A percentile compares a stretch with the other conserved stretches of the same genome.
Evolutionary conservation across 2,113 vertebrate genomes (phyloP).

Genomic region (Rostratula benghalensis): DNA sequence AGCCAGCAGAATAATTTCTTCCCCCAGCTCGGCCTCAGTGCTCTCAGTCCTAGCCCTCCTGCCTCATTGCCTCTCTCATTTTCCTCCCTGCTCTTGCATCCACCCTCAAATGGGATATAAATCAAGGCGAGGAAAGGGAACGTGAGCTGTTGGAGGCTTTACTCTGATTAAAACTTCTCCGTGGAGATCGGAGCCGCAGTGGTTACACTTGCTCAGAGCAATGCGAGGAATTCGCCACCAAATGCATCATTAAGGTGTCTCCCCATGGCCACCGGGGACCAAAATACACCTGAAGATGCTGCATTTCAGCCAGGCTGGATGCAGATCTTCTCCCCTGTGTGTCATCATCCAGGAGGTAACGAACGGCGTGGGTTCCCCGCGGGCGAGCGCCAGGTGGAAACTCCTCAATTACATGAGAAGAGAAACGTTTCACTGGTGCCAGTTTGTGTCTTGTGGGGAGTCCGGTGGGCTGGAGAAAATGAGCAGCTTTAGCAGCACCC

Average conservation of each 20-base stretch:
- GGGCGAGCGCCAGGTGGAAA: neutral
- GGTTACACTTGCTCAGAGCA: neutral
- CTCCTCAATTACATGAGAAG: neutral
- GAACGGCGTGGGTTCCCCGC: neutral
- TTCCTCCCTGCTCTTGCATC: neutral
- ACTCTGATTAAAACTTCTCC: neutral
- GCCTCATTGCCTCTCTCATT: neutral
- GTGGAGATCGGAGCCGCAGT: neutral
- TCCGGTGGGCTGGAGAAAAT: neutral
- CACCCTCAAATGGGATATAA: neutral
- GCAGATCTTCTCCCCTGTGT: neutral
- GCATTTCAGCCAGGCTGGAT: neutral
- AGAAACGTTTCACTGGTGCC: neutral
- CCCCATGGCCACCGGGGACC: neutral
- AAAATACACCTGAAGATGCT: neutral
- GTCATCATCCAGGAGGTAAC: neutral
- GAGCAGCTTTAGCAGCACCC: neutral
- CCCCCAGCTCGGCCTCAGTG: neutral
- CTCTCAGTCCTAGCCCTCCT: neutral
- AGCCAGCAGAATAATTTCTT: neutral
- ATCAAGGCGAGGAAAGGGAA: neutral
- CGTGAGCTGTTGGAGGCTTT: neutral
- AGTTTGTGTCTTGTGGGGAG: neutral
- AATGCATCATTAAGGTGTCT: neutral
- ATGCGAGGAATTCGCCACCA: neutral